Evolutionary conservation across 2,888 invertebrate genomes (phyloP).

Genomic region (Pasiphila rectangulata): DNA sequence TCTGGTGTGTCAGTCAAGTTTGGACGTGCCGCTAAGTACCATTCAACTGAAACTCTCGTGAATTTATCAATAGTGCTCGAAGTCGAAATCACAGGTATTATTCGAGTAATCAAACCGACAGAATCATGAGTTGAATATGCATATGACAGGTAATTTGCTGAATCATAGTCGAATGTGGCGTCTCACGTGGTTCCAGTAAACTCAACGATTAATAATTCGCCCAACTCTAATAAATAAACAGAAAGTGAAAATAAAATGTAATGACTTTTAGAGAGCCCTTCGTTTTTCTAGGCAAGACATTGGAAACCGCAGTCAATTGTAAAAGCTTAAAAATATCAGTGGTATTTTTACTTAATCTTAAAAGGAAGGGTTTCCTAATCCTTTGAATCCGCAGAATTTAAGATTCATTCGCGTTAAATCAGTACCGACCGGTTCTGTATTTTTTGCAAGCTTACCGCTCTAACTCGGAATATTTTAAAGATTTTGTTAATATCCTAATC

Average conservation of each 20-base stretch:
- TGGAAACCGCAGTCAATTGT: conserved; percentile 68
- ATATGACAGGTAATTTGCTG: conserved; percentile 36
- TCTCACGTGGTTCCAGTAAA: conserved; percentile 10
- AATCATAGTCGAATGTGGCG: conserved; percentile 25
- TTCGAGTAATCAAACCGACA: conserved; percentile 57
- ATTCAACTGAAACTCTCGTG: conserved; percentile 1
- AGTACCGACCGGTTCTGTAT: conserved; percentile 50
- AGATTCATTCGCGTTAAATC: conserved; percentile 69
- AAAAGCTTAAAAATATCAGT: conserved; percentile 68
- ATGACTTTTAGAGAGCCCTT: background rate
- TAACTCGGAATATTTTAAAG: conserved; percentile 74
- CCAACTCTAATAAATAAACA: too few relatives aligned
- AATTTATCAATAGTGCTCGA: conserved; percentile 46
- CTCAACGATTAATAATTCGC: conserved; percentile 7
- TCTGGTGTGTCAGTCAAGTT: too few relatives aligned
- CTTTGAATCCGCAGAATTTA: conserved; percentile 72
- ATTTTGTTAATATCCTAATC: conserved; percentile 77
- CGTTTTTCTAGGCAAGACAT: conserved; percentile 22
- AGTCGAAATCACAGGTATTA: conserved; percentile 55
- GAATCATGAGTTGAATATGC: conserved; percentile 49
- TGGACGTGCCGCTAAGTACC: too few relatives aligned
- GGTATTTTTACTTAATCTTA: conserved; percentile 61
- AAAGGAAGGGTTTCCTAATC: conserved; percentile 66
- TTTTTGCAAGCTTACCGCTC: conserved; percentile 68
- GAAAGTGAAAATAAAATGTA: background rate